phyloP scores from a whole-genome alignment of 2,113 vertebrate species.

The Xerus inauris region DNA sequence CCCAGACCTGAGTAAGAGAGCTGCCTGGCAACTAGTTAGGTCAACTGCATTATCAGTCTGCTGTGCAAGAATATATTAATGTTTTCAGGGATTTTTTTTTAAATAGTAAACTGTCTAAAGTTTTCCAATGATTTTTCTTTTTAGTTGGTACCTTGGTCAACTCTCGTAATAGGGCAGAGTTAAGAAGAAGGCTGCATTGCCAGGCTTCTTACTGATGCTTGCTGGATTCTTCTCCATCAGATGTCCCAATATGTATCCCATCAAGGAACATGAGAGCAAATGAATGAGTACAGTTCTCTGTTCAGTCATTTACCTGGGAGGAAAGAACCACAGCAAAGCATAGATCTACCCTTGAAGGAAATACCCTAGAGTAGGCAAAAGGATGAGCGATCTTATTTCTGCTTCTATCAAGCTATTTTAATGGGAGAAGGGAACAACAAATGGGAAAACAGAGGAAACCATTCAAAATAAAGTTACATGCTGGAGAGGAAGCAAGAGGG shows the following conservation, averaged over 20 bases:
- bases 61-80: neutral
- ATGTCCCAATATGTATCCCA: neutral
- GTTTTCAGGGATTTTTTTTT: slow-evolving; percentile 1
- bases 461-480: neutral
- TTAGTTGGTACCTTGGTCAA: neutral
- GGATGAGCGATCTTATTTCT: neutral
- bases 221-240: neutral
- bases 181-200: neutral
- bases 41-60: neutral
- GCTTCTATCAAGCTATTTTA: neutral
- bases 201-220: neutral
- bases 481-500: neutral
- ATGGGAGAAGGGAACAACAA: neutral
- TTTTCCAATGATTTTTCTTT: neutral
- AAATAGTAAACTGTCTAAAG: slow-evolving; percentile 36
- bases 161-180: neutral
- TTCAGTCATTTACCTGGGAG: neutral
- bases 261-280: neutral
- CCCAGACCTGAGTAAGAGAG: neutral
- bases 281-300: neutral
- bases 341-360: neutral
- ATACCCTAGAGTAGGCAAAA: neutral
- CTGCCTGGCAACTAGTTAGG: neutral
- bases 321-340: neutral
- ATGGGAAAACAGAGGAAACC: neutral